Evolutionary conservation across 2,888 invertebrate species (phyloP).

Genomic region (Penaeus monodon): DNA sequence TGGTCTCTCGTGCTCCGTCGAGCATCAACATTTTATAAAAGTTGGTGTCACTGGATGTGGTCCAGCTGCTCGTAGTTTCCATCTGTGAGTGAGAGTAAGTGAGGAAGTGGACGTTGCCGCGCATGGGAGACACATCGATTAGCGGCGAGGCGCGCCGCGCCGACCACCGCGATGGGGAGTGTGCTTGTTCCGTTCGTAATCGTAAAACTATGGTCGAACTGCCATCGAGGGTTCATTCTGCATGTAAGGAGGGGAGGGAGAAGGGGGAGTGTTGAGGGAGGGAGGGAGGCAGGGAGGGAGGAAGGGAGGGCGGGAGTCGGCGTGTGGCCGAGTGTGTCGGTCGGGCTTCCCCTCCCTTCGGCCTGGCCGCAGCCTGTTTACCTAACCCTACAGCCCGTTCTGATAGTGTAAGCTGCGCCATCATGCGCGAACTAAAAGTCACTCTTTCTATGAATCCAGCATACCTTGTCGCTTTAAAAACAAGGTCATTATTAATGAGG

Average conservation of each 20-base stretch:
- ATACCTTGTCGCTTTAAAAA: slow-evolving; percentile 9
- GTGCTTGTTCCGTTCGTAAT: slow-evolving; percentile 31
- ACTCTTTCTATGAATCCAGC: slow-evolving; percentile 2
- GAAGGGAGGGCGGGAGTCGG: background rate
- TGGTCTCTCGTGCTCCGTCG: too few species aligned
- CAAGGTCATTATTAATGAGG: slow-evolving; percentile 40
- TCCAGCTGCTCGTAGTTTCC: too few species aligned
- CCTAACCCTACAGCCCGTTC: background rate
- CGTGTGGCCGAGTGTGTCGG: background rate
- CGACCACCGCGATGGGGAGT: background rate
- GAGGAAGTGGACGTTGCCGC: too few species aligned
- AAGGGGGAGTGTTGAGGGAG: background rate
- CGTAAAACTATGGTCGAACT: slow-evolving; percentile 24
- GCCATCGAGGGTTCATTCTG: slow-evolving; percentile 36
- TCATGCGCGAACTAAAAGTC: too few species aligned
- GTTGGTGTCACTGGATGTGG: too few species aligned
- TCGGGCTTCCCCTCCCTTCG: background rate
- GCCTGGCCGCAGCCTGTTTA: background rate
- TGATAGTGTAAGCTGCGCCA: too few species aligned
- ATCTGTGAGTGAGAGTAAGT: too few species aligned
- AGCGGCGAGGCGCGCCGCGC: background rate
- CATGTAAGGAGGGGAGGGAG: slow-evolving; percentile 1
- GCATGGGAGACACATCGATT: slow-evolving; percentile 4
- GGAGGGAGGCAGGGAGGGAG: background rate
- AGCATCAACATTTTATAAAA: too few species aligned